Percentiles rank a stretch among this genome's conserved stretches.
Evolutionary conservation across 2,797 vertebrate genomes (phyloP).

Genomic region (Erpetoichthys calabaricus): DNA sequence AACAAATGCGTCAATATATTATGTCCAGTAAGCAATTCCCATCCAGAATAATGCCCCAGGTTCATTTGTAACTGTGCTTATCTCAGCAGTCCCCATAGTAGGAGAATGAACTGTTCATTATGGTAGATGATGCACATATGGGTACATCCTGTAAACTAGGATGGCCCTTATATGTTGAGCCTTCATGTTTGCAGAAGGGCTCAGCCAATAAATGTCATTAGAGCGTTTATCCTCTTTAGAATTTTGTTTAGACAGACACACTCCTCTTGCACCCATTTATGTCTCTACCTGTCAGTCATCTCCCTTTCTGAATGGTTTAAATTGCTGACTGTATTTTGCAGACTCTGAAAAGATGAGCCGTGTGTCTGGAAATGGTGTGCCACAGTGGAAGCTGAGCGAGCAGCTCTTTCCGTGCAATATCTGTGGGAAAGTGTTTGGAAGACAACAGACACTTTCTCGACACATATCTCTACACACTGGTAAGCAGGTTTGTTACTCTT

Average conservation of each 20-base stretch:
- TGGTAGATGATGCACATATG: no score
- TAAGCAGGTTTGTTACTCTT: slow-evolving; percentile 28
- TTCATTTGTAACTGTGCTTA: no score
- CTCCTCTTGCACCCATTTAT: not conserved
- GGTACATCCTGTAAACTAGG: no score
- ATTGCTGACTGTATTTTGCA: slow-evolving; percentile 27
- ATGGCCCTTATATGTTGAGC: no score
- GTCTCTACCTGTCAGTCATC: no score
- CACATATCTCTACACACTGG: slow-evolving; percentile 95
- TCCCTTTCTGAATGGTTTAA: no score
- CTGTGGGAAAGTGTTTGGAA: slow-evolving; percentile 93
- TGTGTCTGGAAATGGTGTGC: slow-evolving; percentile 73
- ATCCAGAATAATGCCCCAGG: no score
- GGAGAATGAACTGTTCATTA: no score
- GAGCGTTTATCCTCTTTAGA: slow-evolving; percentile 29
- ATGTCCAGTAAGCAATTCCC: no score
- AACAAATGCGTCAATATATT: no score
- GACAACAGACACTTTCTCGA: slow-evolving; percentile 91
- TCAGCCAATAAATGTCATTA: slow-evolving; percentile 25
- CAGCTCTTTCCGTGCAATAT: slow-evolving; percentile 90
- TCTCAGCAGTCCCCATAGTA: no score
- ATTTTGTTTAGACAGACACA: slow-evolving; percentile 16
- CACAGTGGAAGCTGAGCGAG: slow-evolving; percentile 80
- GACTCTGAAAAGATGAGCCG: slow-evolving; percentile 72
- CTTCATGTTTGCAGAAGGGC: slow-evolving; percentile 1